Conservation (phyloP, 2,797 vertebrate genomes). For the Aratinga solstitialis region DNA sequence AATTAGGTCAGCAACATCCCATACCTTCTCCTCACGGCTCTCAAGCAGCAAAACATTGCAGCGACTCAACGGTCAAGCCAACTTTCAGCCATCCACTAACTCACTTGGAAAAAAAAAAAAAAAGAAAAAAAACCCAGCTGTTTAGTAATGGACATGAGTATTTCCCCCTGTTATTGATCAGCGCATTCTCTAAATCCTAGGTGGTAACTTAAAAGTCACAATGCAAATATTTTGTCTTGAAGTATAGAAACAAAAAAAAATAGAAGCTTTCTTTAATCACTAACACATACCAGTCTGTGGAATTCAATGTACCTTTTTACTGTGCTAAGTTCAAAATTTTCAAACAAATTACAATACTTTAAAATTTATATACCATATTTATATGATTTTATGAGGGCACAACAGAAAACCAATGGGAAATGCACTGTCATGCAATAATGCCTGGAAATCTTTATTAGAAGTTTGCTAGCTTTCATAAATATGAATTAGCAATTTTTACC, state of each 20-base stretch:
- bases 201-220: neutral
- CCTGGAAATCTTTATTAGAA: neutral
- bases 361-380: neutral
- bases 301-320: neutral
- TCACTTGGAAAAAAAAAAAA: slow-evolving; percentile 41
- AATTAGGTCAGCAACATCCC: neutral
- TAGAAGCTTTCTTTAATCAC: neutral
- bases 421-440: neutral
- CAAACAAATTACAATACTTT: neutral
- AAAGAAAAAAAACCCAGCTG: neutral
- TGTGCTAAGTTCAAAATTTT: neutral
- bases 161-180: neutral
- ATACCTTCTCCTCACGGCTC: slow-evolving; percentile 76
- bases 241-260: neutral
- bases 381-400: neutral
- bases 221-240: neutral
- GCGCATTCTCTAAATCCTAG: neutral
- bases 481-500: neutral
- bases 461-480: neutral
- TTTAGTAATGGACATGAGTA: neutral
- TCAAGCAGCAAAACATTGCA: slow-evolving; percentile 79
- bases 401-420: neutral
- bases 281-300: neutral
- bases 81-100: slow-evolving; percentile 62
- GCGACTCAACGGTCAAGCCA: slow-evolving; percentile 17